Percentiles rank a stretch among this genome's conserved stretches.
phyloP scores from a whole-genome alignment of 2,888 invertebrate species.

The Cotesia congregata region DNA sequence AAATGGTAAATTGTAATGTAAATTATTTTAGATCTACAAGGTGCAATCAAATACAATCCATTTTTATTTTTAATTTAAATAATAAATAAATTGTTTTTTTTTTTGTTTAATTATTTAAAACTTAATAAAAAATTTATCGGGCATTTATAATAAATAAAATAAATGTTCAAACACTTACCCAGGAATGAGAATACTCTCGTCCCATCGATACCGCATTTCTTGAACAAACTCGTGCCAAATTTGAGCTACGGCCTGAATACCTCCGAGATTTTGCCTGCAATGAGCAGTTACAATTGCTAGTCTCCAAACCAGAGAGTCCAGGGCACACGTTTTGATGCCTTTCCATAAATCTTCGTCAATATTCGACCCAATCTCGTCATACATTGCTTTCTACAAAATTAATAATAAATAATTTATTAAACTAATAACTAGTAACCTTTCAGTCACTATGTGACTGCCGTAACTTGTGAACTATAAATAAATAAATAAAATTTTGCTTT shows the following conservation, averaged over 20 bases:
- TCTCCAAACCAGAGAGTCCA: constrained; percentile 86
- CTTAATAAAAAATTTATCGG: background rate
- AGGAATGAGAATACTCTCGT: constrained; percentile 81
- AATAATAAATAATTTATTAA: constrained; percentile 1
- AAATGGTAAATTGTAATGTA: constrained; percentile 9
- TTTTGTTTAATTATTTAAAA: background rate
- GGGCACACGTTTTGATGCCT: constrained; percentile 82
- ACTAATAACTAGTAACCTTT: background rate
- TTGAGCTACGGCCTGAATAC: constrained; percentile 83
- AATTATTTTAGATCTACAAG: background rate
- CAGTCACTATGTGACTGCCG: too few relatives aligned
- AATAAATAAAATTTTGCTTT: too few relatives aligned
- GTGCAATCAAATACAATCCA: constrained; percentile 29
- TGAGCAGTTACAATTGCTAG: constrained; percentile 83
- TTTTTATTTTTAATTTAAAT: constrained; percentile 30
- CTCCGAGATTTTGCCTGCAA: constrained; percentile 81
- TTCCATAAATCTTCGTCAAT: constrained; percentile 64
- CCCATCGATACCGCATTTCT: constrained; percentile 92
- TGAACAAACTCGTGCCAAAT: constrained; percentile 95
- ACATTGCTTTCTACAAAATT: constrained; percentile 62
- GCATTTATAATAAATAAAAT: constrained; percentile 11
- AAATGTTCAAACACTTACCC: constrained; percentile 78
- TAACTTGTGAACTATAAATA: too few relatives aligned
- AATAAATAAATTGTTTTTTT: constrained; percentile 1
- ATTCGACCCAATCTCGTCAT: constrained; percentile 58